Base-by-base conservation (phyloP, 2,113 vertebrate species). In the Actenoides hombroni region DNA sequence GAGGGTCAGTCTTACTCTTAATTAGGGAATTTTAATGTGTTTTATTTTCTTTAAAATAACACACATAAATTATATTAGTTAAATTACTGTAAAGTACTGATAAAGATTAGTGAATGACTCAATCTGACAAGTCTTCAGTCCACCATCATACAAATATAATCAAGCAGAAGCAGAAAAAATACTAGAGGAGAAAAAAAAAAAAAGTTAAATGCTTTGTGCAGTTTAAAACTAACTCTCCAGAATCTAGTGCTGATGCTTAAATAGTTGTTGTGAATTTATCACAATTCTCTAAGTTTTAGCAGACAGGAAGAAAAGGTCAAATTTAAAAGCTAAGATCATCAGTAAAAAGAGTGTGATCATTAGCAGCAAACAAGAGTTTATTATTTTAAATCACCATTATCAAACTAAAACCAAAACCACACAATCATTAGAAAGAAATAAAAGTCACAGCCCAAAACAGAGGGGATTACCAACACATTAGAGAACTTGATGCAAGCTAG, bases 241-340 rank as follows among this genome's bases (percentile, higher is more conserved):
- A 53, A 9, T 79, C 39, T 67, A 86, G 3, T 29, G 4, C 19
- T 71, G 46, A 77, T 71, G 18, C 2, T 80, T 81, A 88, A 90
- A 86, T 53, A 81, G 46, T 7, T 81, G 63, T 40, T 86, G 64
- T 56, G 15, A 78, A 85, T 92, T 74, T 70, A 18, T 81, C 51
- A 39, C 18, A 71, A 63, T 51, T 88, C 68, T 81, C 42, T 81
- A 37, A 53, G 71, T 93, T 92, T 92, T 86, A 86, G 24, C 18
- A 74, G 64, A 40, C 13, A 80, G 33, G 16, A 81, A 90, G 57
- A 77, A 74, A 94, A 93, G 42, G 71, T 96, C 75, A 96, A 80
- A 64, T 81, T 64, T 92, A 88, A 96, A 96, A 94, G 71, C 46
- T 74, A 83, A 88, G 49, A 17, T 68, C 77, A 37, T 67, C 59